A percentile compares a stretch with the other conserved stretches of the same genome.
Evolutionary conservation across 92 coral and sea anemone species (phyloP).

Genomic region (Siderastrea radians): DNA sequence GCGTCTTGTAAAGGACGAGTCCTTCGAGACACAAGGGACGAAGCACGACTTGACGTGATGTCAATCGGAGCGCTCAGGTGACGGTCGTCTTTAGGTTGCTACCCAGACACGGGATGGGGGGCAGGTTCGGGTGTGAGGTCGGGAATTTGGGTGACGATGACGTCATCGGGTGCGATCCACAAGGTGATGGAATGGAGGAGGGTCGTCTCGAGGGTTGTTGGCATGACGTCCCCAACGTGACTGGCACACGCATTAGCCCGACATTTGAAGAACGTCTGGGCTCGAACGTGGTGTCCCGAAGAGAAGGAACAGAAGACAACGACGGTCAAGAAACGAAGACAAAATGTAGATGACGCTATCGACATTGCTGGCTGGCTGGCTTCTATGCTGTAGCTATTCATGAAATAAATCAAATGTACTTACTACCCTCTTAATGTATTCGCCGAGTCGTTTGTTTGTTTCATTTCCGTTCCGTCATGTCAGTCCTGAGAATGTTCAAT

Average conservation of each 20-base stretch:
- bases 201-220: background rate
- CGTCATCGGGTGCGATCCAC: slow-evolving; percentile 31
- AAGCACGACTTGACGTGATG: background rate
- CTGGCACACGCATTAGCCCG: background rate
- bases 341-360: too few species aligned
- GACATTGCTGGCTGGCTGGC: too few species aligned
- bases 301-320: background rate
- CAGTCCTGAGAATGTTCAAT: too few species aligned
- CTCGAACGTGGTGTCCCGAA: background rate
- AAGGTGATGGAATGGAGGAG: background rate
- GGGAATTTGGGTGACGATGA: background rate
- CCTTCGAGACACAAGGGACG: slow-evolving; percentile 27
- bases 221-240: background rate
- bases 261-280: background rate
- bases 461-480: too few species aligned
- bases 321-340: background rate
- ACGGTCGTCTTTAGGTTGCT: background rate
- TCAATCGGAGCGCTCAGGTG: background rate
- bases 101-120: background rate
- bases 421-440: too few species aligned
- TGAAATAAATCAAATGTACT: too few species aligned
- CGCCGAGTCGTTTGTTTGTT: too few species aligned
- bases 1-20: slow-evolving; percentile 4
- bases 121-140: background rate
- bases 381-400: too few species aligned